These are phyloP conservation scores for Dryoscopus gambensis DNA, from an alignment of 2,113 vertebrate species.

Conservation along the genomic window DNA sequence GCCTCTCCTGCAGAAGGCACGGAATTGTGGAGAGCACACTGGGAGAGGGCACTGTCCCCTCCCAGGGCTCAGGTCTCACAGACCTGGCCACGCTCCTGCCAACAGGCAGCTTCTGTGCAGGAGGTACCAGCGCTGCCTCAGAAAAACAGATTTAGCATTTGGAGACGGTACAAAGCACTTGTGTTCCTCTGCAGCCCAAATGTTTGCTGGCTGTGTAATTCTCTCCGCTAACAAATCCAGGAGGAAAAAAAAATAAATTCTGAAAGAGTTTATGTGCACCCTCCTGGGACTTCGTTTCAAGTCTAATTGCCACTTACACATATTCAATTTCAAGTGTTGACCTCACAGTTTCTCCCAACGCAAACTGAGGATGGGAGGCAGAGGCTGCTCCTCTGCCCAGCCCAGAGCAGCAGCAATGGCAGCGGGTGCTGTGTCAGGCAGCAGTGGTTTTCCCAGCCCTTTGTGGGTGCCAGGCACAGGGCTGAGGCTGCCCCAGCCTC, in stretches of 20 bases:
- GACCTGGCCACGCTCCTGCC: neutral
- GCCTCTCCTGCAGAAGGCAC: neutral
- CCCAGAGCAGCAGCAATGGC: neutral
- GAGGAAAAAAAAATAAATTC: neutral
- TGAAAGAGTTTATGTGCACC: neutral
- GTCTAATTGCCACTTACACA: neutral
- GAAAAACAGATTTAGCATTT: neutral
- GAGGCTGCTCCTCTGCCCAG: neutral
- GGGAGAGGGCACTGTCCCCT: neutral
- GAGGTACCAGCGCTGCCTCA: neutral
- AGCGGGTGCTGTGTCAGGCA: fast-evolving
- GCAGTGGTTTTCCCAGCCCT: neutral
- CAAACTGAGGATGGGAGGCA: neutral
- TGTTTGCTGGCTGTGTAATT: neutral
- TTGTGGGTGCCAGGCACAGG: neutral
- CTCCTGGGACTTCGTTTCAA: neutral
- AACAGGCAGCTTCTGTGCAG: neutral
- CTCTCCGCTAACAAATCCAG: neutral
- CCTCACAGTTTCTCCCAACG: neutral
- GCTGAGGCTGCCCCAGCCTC: neutral
- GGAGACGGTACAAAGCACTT: neutral
- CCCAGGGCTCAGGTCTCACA: fast-evolving
- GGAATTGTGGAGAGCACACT: fast-evolving
- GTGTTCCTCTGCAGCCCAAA: neutral
- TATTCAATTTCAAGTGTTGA: neutral